Percentiles rank a stretch among this genome's conserved stretches.
Evolutionary conservation across 2,888 invertebrate genomes (phyloP).

Genomic region (Calameuta filiformis): DNA sequence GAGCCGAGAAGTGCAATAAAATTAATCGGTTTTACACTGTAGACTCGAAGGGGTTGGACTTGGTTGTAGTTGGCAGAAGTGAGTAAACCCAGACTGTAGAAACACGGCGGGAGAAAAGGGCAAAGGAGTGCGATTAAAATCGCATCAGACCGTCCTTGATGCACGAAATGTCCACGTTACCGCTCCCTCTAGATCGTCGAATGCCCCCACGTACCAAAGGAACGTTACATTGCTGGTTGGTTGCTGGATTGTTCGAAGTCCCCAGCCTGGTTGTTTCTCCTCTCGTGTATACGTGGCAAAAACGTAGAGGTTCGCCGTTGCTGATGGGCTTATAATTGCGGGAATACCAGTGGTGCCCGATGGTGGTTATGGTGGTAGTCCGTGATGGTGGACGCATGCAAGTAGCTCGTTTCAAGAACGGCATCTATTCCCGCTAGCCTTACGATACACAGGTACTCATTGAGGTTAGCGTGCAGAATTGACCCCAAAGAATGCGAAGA

Average conservation of each 20-base stretch:
- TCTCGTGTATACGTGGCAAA: conserved; percentile 34
- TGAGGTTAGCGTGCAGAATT: conserved; percentile 4
- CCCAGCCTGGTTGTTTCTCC: conserved; percentile 11
- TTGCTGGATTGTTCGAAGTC: background rate
- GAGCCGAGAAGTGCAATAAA: conserved; percentile 8
- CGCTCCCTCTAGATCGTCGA: conserved; percentile 15
- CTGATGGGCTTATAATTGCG: conserved; percentile 58
- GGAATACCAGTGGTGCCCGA: conserved; percentile 25
- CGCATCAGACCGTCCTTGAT: conserved; percentile 51
- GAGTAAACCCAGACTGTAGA: background rate
- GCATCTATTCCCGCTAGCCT: background rate
- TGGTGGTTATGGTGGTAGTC: conserved; percentile 7
- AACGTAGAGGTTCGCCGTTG: conserved; percentile 44
- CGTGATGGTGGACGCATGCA: conserved; percentile 15
- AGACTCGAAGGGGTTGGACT: conserved; percentile 31
- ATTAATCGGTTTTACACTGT: conserved; percentile 42
- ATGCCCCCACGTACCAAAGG: background rate
- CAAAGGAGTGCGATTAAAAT: conserved; percentile 48
- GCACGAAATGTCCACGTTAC: conserved; percentile 53
- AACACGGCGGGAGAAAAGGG: conserved; percentile 22
- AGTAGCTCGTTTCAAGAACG: conserved; percentile 17
- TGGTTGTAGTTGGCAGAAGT: conserved; percentile 15
- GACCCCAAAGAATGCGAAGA: background rate
- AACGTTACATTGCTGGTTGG: background rate
- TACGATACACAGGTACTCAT: conserved; percentile 5